phyloP scores from a whole-genome alignment of 2,888 invertebrate species.

The Electrophaes corylata region DNA sequence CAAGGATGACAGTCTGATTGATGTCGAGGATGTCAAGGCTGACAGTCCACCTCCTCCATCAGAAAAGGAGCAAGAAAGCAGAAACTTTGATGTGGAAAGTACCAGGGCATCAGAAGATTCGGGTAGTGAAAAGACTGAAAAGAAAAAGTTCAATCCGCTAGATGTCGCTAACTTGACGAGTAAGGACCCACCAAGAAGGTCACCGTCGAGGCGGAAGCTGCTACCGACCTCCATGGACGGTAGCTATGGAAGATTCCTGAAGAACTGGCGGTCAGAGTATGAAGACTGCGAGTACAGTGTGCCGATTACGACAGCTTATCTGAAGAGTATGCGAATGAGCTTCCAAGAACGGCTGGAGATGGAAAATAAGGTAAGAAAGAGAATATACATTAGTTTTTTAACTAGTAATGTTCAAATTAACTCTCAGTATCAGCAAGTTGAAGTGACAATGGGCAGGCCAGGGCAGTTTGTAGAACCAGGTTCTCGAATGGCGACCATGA shows the following conservation, averaged over 20 bases:
- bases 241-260: slow-evolving; percentile 78
- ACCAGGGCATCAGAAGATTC: slow-evolving; percentile 61
- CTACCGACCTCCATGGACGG: slow-evolving; percentile 65
- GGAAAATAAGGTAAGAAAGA: slow-evolving; percentile 76
- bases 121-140: slow-evolving; percentile 65
- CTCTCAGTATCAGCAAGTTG: too few relatives aligned
- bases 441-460: too few relatives aligned
- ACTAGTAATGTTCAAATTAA: too few relatives aligned
- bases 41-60: slow-evolving; percentile 59
- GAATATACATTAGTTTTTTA: too few relatives aligned
- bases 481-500: too few relatives aligned
- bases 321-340: slow-evolving; percentile 92
- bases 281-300: slow-evolving; percentile 91
- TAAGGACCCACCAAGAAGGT: slow-evolving; percentile 83
- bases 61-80: slow-evolving; percentile 46
- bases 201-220: slow-evolving; percentile 79
- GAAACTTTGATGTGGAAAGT: slow-evolving; percentile 48
- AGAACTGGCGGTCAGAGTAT: slow-evolving; percentile 85
- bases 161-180: slow-evolving; percentile 86
- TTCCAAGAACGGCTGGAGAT: slow-evolving; percentile 67
- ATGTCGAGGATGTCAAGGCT: slow-evolving; percentile 76
- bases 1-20: slow-evolving; percentile 78
- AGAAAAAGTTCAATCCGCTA: slow-evolving; percentile 85
- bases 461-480: too few relatives aligned
- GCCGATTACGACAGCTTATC: slow-evolving; percentile 95